Evolutionary conservation across 2,888 invertebrate species (phyloP), one percentile per base, ranked within the genome.

Genomic region (Trachelus stipa): DNA sequence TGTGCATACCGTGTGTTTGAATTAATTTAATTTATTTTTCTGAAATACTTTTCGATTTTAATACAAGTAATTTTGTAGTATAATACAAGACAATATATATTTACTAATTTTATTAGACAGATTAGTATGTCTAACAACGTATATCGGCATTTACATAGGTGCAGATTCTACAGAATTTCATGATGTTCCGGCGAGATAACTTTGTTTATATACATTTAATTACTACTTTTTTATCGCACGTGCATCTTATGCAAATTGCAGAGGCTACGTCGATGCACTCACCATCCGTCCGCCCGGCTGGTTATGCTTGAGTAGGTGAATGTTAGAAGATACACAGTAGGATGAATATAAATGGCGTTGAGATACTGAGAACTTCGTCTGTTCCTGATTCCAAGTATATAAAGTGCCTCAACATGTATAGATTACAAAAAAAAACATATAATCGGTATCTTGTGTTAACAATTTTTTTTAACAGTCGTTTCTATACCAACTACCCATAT

Each of bases 171-270:
- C 9, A 56, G 9, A 9, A 23, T 56, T 56, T 56, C 56, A 9
- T 9, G 23, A 56, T 56, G 6, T 23, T 56, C 9, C 56, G 56
- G 23, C 56, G 0, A 56, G 9, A 56, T 56, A 23, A 23, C 23
- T 56, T 56, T 56, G 2, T 56, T 23, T 0, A 56, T 23, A 56
- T 9, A 56, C 2, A 23, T 56, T 23, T 56, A 56, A 23, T 15
- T 56, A 56, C 2, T 56, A 15, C 15, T 56, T 23, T 84, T 86
- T 87, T 87, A 87, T 88, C 87, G 83, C 83, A 84, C 85, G 85
- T 85, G 86, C 84, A 87, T 87, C 85, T 86, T 85, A 86, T 86
- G 87, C 86, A 88, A 88, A 88, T 87, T 83, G 81, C 84, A 80
- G 79, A 79, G 79, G 84, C 83, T 82, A 84, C 83, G 83, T 84